phyloP scores from a whole-genome alignment of 2,888 invertebrate species.

The Baronia brevicornis region DNA sequence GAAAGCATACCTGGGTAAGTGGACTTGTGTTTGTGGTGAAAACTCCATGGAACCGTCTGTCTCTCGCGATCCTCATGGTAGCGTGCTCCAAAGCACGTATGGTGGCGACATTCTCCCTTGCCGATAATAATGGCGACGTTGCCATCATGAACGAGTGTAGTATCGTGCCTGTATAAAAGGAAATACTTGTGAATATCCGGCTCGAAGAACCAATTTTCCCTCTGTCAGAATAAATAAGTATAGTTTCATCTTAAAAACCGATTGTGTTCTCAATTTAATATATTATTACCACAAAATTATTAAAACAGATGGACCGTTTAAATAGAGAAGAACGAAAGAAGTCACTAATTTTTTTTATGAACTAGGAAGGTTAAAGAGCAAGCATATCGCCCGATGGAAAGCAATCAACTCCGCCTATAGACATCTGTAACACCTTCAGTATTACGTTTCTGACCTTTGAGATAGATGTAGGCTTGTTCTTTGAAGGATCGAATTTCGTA shows the following conservation, averaged over 20 bases:
- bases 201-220: conserved; percentile 5
- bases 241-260: background rate
- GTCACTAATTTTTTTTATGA: no score
- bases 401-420: no score
- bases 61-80: conserved; percentile 79
- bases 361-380: no score
- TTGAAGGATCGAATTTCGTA: no score
- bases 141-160: conserved; percentile 94
- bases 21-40: conserved; percentile 92
- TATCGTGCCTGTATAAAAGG: conserved; percentile 71
- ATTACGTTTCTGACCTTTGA: no score
- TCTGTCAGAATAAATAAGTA: background rate
- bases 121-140: conserved; percentile 77
- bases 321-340: no score
- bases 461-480: no score
- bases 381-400: no score
- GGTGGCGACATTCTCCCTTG: conserved; percentile 85
- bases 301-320: no score
- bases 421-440: no score
- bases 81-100: conserved; percentile 88
- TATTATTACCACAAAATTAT: no score
- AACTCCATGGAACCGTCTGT: conserved; percentile 81
- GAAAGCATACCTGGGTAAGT: conserved; percentile 83
- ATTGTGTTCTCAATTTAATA: background rate
- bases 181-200: conserved; percentile 1